A percentile compares a stretch with the other conserved stretches of the same genome.
Evolutionary conservation across 92 coral and sea anemone species (phyloP).

Genomic region (Palythoa caribaeorum): DNA sequence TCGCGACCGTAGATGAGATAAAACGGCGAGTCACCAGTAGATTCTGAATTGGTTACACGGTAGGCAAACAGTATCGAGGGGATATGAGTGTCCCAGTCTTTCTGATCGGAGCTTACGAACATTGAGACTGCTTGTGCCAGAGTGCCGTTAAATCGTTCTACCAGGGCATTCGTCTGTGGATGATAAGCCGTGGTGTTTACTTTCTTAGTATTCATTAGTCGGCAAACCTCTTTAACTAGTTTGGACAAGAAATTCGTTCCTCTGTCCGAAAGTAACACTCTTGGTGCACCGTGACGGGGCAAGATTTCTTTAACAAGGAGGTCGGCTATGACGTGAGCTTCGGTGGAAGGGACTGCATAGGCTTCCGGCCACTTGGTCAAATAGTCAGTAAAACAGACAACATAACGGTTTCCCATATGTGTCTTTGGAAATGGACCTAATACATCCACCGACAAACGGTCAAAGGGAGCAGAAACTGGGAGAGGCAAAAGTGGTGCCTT

Average conservation of each 20-base stretch:
- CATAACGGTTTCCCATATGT: conserved; percentile 60
- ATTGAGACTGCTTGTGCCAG: conserved; percentile 47
- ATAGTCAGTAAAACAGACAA: conserved; percentile 66
- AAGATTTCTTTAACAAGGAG: conserved; percentile 51
- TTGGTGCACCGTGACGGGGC: conserved; percentile 52
- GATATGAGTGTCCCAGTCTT: conserved; percentile 27
- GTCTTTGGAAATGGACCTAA: conserved; percentile 70
- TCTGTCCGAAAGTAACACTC: conserved; percentile 48
- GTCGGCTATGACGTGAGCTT: conserved; percentile 44
- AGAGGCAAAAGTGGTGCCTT: neutral
- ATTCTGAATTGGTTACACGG: conserved; percentile 52
- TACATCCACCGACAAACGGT: neutral
- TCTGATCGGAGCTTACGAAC: conserved; percentile 46
- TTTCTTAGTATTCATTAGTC: conserved; percentile 31
- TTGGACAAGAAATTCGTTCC: conserved; percentile 51
- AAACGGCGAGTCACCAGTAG: conserved; percentile 71
- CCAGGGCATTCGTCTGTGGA: no score
- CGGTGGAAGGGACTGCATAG: conserved; percentile 58
- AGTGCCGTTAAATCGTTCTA: no score
- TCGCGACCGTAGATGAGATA: conserved; percentile 65
- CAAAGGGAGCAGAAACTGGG: neutral
- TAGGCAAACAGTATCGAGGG: conserved; percentile 50
- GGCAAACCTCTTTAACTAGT: conserved; percentile 48
- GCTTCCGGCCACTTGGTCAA: conserved; percentile 74
- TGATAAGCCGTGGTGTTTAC: conserved; percentile 42